These are phyloP conservation scores for Entosphenus tridentatus DNA, from an alignment of 2,113 vertebrate species.

Conservation along the genomic window DNA sequence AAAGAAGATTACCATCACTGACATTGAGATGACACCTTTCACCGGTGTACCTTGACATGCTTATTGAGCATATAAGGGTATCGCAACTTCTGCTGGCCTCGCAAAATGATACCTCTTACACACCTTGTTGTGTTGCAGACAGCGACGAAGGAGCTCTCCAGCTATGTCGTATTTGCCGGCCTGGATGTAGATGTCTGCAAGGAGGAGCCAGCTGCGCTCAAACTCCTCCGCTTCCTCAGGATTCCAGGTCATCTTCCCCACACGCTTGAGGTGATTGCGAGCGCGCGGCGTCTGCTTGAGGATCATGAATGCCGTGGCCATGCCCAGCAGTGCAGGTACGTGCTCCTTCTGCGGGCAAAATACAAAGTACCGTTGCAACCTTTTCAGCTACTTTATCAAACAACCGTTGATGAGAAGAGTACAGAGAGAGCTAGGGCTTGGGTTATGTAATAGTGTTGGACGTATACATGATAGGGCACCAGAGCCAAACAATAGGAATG, in stretches of 20 bases:
- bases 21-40: too few relatives aligned
- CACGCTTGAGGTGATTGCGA: constrained; percentile 74
- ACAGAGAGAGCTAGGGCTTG: too few relatives aligned
- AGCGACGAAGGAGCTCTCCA: constrained; percentile 54
- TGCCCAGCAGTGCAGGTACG: constrained; percentile 65
- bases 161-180: constrained; percentile 87
- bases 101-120: constrained; percentile 1
- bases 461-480: too few relatives aligned
- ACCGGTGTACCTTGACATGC: too few relatives aligned
- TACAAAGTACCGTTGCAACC: neutral
- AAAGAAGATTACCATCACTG: too few relatives aligned
- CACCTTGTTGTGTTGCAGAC: constrained; percentile 71
- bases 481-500: too few relatives aligned
- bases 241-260: constrained; percentile 91
- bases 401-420: neutral
- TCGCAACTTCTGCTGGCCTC: too few relatives aligned
- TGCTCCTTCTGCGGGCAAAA: constrained; percentile 49
- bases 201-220: constrained; percentile 87
- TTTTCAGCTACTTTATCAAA: constrained; percentile 5
- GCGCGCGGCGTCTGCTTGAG: constrained; percentile 76
- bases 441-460: too few relatives aligned
- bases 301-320: constrained; percentile 91
- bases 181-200: constrained; percentile 92
- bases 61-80: too few relatives aligned
- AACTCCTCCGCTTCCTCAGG: constrained; percentile 74